Percentiles rank a stretch among this genome's conserved stretches.
These are phyloP conservation scores for Hybognathus amarus DNA, from an alignment of 2,797 vertebrate species.

Conservation along the genomic window DNA sequence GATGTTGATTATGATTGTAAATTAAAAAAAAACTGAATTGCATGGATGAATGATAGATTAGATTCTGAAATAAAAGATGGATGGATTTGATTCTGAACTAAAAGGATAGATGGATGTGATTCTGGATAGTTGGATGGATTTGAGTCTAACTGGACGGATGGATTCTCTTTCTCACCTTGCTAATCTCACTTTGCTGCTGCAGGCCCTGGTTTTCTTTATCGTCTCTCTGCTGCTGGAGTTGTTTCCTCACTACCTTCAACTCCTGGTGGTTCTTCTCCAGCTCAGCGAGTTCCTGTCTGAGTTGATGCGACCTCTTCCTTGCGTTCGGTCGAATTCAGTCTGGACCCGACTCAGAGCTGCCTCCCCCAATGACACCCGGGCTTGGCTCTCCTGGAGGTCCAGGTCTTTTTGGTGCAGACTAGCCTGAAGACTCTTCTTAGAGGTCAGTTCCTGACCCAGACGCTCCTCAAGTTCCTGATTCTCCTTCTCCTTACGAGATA, in stretches of 20 bases:
- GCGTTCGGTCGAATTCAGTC: conserved; percentile 82
- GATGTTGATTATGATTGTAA: neutral
- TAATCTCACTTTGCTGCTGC: conserved; percentile 92
- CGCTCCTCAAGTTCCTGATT: conserved; percentile 85
- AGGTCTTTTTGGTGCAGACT: conserved; percentile 87
- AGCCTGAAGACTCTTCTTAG: conserved; percentile 83
- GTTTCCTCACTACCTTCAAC: conserved; percentile 91
- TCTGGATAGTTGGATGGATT: neutral
- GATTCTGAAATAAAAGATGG: neutral
- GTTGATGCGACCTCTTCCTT: conserved; percentile 79
- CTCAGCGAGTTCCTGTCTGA: conserved; percentile 87
- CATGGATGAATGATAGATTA: neutral
- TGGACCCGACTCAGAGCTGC: conserved; percentile 82
- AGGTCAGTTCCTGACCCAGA: conserved; percentile 78
- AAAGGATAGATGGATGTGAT: neutral
- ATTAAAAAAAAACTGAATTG: neutral
- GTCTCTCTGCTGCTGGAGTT: conserved; percentile 91
- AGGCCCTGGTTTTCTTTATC: conserved; percentile 91
- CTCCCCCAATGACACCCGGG: conserved; percentile 80
- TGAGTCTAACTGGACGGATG: neutral
- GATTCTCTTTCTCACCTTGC: conserved; percentile 80
- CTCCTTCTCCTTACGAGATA: conserved; percentile 84
- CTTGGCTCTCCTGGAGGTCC: conserved; percentile 90
- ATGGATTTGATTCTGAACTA: neutral
- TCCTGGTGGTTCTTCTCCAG: conserved; percentile 88